phyloP scores from a whole-genome alignment of 2,113 vertebrate genomes.

The Percina caprodes region DNA sequence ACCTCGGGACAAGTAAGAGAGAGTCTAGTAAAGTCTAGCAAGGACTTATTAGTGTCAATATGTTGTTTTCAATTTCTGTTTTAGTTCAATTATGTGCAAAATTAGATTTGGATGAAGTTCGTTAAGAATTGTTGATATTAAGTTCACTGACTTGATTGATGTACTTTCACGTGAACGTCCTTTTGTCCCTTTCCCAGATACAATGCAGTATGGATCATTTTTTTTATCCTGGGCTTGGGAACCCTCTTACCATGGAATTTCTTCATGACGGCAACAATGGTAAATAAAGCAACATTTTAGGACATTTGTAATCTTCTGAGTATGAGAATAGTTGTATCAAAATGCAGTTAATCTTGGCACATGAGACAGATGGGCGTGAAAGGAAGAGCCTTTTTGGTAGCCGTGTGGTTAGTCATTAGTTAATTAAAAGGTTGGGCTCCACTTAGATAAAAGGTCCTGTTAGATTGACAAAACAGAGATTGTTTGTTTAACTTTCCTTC shows the following conservation, averaged over 20 bases:
- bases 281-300: constrained; percentile 51
- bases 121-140: constrained; percentile 27
- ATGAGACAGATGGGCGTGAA: neutral
- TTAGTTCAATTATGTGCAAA: neutral
- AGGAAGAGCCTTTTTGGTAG: neutral
- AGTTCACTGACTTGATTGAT: constrained; percentile 24
- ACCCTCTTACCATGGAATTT: constrained; percentile 98
- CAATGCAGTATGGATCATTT: constrained; percentile 95
- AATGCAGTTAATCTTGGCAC: neutral
- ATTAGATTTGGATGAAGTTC: neutral
- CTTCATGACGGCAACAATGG: constrained; percentile 94
- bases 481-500: constrained; percentile 40
- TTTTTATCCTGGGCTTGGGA: constrained; percentile 95
- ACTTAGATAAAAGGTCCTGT: neutral
- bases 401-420: neutral
- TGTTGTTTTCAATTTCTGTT: neutral
- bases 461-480: neutral
- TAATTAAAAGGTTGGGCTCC: constrained; percentile 23
- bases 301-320: neutral
- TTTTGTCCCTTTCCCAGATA: constrained; percentile 82
- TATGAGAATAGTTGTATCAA: neutral
- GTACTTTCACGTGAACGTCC: too few relatives aligned
- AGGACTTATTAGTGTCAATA: neutral
- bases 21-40: neutral
- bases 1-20: constrained; percentile 82